Evolutionary conservation across 2,888 invertebrate species (phyloP), one percentile per base, ranked within the genome.

Genomic region (Amorpha juglandis): DNA sequence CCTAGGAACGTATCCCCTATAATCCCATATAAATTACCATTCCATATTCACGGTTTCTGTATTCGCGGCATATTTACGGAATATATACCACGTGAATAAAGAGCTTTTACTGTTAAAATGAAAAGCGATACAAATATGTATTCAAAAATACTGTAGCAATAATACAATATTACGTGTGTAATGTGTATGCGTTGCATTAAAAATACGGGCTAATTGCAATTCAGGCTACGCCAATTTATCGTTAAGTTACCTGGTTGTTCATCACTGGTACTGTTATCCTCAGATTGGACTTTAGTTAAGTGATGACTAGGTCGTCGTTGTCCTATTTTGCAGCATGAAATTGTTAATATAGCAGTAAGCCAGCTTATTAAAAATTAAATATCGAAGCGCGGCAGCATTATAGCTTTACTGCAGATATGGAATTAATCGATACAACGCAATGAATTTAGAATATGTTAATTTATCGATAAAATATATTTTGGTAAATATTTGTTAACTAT

Each of bases 201-300:
- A 12, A 9, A 35, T 12, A 58, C 12, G 12, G 38, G 19, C 12
- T 58, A 58, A 19, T 58, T 12, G 58, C 42, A 19, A 9, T 38
- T 42, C 6, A 58, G 58, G 42, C 12, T 11, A 38, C 12, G 47
- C 33, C 3, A 6, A 64, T 53, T 45, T 35, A 48, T 58, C 19
- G 12, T 35, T 58, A 65, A 62, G 21, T 74, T 80, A 84, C 84
- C 83, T 82, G 81, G 82, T 74, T 86, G 95, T 72, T 95, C 95
- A 73, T 95, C 95, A 71, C 94, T 94, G 82, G 94, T 95, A 86
- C 95, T 95, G 81, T 95, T 95, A 73, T 96, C 96, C 78, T 95
- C 95, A 0, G 95, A 95, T 68, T 94, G 94, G 74, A 94, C 93
- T 87, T 95, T 95, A 74, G 94, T 89, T 78, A 94, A 87, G 85